Evolutionary conservation across 1,140 invertebrate genomes (phyloP), one percentile per base, ranked within the genome.

Genomic region (Ptiloglossa arizonensis): DNA sequence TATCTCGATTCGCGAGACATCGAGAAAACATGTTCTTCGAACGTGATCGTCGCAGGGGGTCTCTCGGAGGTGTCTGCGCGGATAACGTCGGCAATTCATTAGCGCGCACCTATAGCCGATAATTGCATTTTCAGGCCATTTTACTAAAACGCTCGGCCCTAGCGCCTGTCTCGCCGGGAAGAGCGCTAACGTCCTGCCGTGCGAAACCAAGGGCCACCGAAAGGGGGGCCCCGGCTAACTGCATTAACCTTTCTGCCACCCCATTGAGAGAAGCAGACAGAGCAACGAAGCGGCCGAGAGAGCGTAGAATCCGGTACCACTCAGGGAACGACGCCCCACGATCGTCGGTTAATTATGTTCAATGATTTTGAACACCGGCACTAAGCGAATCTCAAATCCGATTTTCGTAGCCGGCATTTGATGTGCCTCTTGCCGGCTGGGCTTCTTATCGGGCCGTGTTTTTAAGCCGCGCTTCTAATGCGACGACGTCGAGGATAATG

Each of bases 71-170:
- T 41, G 72, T 73, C 73, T 81, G 57, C 74, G 80, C 83, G 88
- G 87, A 90, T 90, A 90, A 90, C 87, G 87, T 84, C 72, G 81
- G 85, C 89, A 89, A 91, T 91, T 91, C 90, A 91, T 92, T 91
- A 90, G 74, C 86, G 86, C 83, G 87, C 90, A 92, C 89, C 90
- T 91, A 91, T 90, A 92, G 89, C 86, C 88, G 90, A 92, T 92
- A 91, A 91, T 91, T 91, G 87, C 88, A 92, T 90, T 91, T 91
- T 90, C 89, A 91, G 85, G 87, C 88, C 90, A 92, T 91, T 91
- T 92, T 92, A 90, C 89, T 91, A 90, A 90, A 92, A 91, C 86
- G 89, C 89, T 80, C 74, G 79, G 69, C 84, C 83, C 81, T 77
- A 83, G 83, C 82, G 82, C 86, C 83, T 85, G 88, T 86, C 81